These are phyloP conservation scores for Atractosteus spatula DNA, from an alignment of 2,113 vertebrate species.

Conservation along the genomic window DNA sequence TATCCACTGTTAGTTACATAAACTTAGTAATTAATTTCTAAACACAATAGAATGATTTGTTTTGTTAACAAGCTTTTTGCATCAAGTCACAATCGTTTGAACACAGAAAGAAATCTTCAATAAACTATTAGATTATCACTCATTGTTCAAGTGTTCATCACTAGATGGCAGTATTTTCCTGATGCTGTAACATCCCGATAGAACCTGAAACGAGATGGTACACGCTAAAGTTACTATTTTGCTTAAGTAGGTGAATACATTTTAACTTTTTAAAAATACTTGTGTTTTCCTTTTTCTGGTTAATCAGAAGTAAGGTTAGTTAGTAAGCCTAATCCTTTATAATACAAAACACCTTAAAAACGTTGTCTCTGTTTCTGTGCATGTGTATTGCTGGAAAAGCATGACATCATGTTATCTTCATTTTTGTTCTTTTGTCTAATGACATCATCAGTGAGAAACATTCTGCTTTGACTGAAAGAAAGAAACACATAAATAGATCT, in stretches of 20 bases:
- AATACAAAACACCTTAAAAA: background rate
- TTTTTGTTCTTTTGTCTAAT: background rate
- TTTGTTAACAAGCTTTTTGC: no score
- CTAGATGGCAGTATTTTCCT: background rate
- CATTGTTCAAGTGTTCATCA: background rate
- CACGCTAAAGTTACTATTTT: background rate
- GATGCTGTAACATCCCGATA: background rate
- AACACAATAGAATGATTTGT: no score
- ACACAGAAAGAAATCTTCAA: no score
- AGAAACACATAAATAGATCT: background rate
- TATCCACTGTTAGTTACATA: no score
- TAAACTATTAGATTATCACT: no score
- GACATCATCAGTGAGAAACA: constrained; percentile 12
- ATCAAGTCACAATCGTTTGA: no score
- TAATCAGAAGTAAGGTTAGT: no score
- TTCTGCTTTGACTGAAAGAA: background rate
- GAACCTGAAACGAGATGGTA: background rate
- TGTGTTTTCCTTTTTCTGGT: background rate
- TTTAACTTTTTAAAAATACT: background rate
- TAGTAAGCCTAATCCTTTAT: background rate
- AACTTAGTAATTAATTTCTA: no score
- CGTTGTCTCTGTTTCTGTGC: background rate
- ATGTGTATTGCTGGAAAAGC: no score
- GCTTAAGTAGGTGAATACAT: background rate
- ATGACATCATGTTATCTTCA: background rate